A percentile compares a stretch with the other conserved stretches of the same genome.
These are phyloP conservation scores for Nothobranchius furzeri DNA, from an alignment of 2,113 vertebrate species.

Conservation along the genomic window DNA sequence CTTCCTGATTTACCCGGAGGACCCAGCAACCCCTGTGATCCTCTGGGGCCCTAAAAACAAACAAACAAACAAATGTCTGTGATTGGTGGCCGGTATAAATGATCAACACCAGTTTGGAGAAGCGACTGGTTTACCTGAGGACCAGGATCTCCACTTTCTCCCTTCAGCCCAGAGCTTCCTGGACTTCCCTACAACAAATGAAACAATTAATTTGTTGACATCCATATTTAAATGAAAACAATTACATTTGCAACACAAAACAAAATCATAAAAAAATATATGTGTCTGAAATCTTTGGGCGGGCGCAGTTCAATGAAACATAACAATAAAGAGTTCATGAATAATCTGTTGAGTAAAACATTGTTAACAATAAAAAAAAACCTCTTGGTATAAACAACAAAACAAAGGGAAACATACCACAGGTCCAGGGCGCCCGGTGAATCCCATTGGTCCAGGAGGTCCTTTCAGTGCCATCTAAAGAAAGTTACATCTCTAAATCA, in stretches of 20 bases:
- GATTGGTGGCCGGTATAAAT: neutral
- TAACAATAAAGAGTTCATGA: too few species aligned
- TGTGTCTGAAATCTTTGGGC: too few species aligned
- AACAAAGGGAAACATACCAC: conserved; percentile 81
- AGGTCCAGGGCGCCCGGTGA: conserved; percentile 94
- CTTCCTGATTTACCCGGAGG: conserved; percentile 91
- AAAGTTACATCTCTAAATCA: conserved; percentile 5
- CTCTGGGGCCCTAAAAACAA: conserved; percentile 86
- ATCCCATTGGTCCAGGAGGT: conserved; percentile 94
- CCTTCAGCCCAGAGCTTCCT: conserved; percentile 89
- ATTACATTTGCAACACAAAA: too few species aligned
- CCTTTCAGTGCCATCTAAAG: conserved; percentile 95
- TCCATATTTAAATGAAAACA: too few species aligned
- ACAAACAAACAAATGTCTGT: neutral
- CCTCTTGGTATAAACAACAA: too few species aligned
- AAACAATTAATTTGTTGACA: neutral
- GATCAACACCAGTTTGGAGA: rapidly evolving
- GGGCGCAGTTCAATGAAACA: too few species aligned
- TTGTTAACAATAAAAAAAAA: too few species aligned
- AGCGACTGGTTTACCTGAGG: conserved; percentile 84
- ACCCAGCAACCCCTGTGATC: conserved; percentile 88
- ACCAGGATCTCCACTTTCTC: conserved; percentile 93
- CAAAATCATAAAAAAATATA: too few species aligned
- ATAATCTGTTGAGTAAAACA: too few species aligned
- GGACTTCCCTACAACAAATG: conserved; percentile 84